phyloP scores from a whole-genome alignment of 2,888 invertebrate species.

The Phortica magna region DNA sequence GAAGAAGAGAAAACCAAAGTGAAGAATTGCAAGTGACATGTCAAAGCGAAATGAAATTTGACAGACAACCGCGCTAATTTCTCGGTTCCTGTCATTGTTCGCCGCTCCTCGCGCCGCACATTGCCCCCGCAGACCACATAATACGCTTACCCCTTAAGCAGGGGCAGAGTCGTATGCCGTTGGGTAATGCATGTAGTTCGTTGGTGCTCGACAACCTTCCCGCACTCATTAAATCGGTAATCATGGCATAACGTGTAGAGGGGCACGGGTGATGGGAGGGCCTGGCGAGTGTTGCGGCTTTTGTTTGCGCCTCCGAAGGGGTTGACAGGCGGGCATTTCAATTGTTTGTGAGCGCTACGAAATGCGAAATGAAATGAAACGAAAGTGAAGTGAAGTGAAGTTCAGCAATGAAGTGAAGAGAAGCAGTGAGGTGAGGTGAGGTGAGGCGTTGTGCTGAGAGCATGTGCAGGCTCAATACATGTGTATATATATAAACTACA shows the following conservation, averaged over 20 bases:
- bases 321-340: slow-evolving; percentile 31
- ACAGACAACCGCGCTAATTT: slow-evolving; percentile 78
- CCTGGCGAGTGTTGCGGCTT: not conserved
- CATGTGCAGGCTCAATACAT: no score
- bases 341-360: slow-evolving; percentile 1
- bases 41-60: slow-evolving; percentile 77
- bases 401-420: no score
- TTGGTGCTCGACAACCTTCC: not conserved
- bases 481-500: no score
- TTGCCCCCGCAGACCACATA: not conserved
- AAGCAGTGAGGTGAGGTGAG: no score
- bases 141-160: not conserved
- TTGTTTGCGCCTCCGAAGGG: slow-evolving; percentile 10
- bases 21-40: slow-evolving; percentile 64
- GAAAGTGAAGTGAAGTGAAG: not conserved
- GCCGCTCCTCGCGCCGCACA: slow-evolving; percentile 54
- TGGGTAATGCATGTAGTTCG: no score
- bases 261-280: not conserved
- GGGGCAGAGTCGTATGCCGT: no score
- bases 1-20: not conserved
- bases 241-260: no score
- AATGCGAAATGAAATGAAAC: not conserved
- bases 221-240: slow-evolving; percentile 5
- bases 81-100: slow-evolving; percentile 63
- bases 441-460: no score